Percentiles rank a stretch among this genome's conserved stretches.
Evolutionary conservation across 2,797 vertebrate species (phyloP).

Genomic region (Heteromormyrus szaboi): DNA sequence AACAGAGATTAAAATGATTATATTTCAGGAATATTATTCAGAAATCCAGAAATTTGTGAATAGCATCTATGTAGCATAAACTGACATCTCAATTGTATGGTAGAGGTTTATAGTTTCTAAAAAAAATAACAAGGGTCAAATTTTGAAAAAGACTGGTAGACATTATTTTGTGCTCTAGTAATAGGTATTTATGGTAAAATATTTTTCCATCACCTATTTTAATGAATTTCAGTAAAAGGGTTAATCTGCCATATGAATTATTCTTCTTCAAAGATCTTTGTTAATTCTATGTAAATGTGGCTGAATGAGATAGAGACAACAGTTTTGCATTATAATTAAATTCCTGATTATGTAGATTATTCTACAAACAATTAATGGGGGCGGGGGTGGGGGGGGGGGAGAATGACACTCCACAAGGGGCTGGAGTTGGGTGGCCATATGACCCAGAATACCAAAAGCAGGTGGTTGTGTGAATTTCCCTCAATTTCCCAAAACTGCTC

Average conservation of each 20-base stretch:
- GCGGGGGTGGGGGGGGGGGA: background rate
- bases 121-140: background rate
- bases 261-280: background rate
- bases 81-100: background rate
- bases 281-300: background rate
- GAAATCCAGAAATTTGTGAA: background rate
- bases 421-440: background rate
- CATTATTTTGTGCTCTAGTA: background rate
- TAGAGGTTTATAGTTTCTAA: background rate
- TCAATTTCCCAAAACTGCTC: background rate
- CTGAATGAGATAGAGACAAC: background rate
- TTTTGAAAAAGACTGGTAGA: background rate
- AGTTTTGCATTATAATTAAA: conserved; percentile 1
- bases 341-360: background rate
- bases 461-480: background rate
- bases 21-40: background rate
- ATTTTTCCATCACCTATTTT: background rate
- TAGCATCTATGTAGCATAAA: background rate
- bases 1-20: background rate
- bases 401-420: background rate
- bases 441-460: background rate
- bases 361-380: background rate
- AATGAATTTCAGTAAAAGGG: background rate
- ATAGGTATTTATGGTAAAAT: background rate
- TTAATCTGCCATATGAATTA: background rate